Evolutionary conservation across 2,888 invertebrate species (phyloP).

Genomic region (Dryocosmus kuriphilus): DNA sequence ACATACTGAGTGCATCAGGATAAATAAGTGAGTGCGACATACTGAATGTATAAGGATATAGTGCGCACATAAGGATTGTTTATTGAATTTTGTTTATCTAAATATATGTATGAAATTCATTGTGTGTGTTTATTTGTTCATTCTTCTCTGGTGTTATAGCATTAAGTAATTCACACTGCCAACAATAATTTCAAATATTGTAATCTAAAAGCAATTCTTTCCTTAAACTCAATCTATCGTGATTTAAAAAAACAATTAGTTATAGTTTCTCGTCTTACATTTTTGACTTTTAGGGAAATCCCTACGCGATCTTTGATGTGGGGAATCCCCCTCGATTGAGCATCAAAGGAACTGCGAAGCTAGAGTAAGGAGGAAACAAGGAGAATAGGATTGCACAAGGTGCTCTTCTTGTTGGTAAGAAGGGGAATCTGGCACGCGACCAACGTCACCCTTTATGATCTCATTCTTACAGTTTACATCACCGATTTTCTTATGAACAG

Average conservation of each 20-base stretch:
- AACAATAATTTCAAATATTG: background rate
- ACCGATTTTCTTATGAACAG: slow-evolving; percentile 71
- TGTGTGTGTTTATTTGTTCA: too few relatives aligned
- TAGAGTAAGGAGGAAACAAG: slow-evolving; percentile 64
- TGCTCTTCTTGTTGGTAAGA: slow-evolving; percentile 73
- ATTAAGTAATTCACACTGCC: too few relatives aligned
- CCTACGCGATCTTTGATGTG: slow-evolving; percentile 55
- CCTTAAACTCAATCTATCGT: background rate
- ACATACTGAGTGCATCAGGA: too few relatives aligned
- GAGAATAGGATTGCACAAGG: slow-evolving; percentile 71
- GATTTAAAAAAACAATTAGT: too few relatives aligned
- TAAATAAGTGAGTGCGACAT: too few relatives aligned
- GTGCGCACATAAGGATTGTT: too few relatives aligned
- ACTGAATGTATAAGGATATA: too few relatives aligned
- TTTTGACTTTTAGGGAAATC: slow-evolving; percentile 53
- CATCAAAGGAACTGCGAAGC: slow-evolving; percentile 70
- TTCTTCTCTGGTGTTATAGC: too few relatives aligned
- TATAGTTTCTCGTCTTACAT: background rate
- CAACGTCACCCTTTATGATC: slow-evolving; percentile 73
- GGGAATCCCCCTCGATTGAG: slow-evolving; percentile 56
- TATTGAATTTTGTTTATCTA: too few relatives aligned
- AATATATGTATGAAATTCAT: too few relatives aligned
- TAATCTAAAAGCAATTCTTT: background rate
- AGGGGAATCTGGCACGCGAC: slow-evolving; percentile 76
- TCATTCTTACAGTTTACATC: slow-evolving; percentile 43